Percentiles rank a stretch among this genome's conserved stretches.
These are phyloP conservation scores for Trypoxylus dichotomus DNA, from an alignment of 1,140 invertebrate genomes.

Conservation along the genomic window DNA sequence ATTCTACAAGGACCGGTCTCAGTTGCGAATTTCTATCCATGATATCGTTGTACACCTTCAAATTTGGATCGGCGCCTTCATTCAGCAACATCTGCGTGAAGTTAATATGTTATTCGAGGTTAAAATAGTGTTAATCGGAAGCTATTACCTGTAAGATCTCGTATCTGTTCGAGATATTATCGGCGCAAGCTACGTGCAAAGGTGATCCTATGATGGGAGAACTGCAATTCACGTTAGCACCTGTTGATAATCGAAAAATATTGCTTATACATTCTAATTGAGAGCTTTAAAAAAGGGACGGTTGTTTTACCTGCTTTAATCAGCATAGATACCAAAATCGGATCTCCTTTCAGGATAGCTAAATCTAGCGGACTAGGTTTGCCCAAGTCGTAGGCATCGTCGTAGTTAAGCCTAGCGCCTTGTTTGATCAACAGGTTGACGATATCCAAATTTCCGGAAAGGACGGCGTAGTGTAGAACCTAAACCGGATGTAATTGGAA, in stretches of 20 bases:
- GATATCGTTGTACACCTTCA: constrained; percentile 74
- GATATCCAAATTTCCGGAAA: constrained; percentile 74
- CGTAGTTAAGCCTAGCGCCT: constrained; percentile 72
- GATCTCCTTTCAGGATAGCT: constrained; percentile 80
- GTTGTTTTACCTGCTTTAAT: constrained; percentile 63
- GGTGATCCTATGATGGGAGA: constrained; percentile 84
- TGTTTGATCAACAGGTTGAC: constrained; percentile 82
- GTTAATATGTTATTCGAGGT: not conserved
- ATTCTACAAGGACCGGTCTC: constrained; percentile 79
- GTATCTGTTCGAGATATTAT: constrained; percentile 73
- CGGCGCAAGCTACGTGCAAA: constrained; percentile 83
- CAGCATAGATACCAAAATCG: constrained; percentile 69
- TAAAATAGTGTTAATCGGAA: not conserved
- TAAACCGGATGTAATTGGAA: too few species aligned
- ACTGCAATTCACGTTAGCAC: constrained; percentile 78
- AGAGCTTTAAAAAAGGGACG: too few species aligned
- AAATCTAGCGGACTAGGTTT: constrained; percentile 84
- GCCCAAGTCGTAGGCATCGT: constrained; percentile 65
- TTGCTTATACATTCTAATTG: too few species aligned
- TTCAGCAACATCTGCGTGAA: constrained; percentile 68
- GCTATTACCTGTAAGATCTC: constrained; percentile 58
- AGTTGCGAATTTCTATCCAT: constrained; percentile 63
- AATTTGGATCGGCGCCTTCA: constrained; percentile 77
- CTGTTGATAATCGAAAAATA: constrained; percentile 53
- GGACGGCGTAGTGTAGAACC: constrained; percentile 83